Percentiles rank a stretch among this genome's conserved stretches.
These are phyloP conservation scores for Chamaea fasciata DNA, from an alignment of 2,113 vertebrate species.

Conservation along the genomic window DNA sequence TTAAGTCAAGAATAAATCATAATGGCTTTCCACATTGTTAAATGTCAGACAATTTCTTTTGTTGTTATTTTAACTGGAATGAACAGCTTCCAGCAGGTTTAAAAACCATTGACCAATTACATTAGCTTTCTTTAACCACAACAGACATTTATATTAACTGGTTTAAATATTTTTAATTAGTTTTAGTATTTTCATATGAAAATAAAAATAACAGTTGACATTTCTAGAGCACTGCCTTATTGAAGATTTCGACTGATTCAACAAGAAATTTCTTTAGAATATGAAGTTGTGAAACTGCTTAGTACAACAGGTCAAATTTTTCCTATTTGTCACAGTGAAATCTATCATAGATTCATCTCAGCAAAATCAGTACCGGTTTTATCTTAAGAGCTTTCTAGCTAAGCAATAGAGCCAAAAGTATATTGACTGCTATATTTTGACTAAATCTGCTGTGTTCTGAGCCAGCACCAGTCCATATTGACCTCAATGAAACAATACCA, in stretches of 20 bases:
- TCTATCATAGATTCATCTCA: not conserved
- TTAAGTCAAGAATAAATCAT: not conserved
- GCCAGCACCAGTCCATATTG: not conserved
- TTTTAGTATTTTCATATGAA: not conserved
- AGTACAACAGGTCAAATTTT: not conserved
- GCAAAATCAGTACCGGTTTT: not conserved
- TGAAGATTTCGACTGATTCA: not conserved
- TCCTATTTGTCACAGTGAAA: not conserved
- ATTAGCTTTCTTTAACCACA: constrained; percentile 46
- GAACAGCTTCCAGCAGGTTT: constrained; percentile 13
- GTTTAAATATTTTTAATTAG: constrained; percentile 39
- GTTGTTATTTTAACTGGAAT: not conserved
- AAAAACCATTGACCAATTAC: constrained; percentile 31
- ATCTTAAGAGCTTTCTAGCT: not conserved
- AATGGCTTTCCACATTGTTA: not conserved
- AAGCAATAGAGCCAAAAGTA: not conserved
- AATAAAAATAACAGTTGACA: not conserved
- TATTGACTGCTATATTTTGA: not conserved
- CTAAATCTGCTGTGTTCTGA: not conserved
- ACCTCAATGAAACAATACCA: not conserved
- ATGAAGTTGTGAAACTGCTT: not conserved
- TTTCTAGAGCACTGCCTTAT: not conserved
- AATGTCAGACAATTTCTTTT: not conserved
- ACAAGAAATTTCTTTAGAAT: not conserved
- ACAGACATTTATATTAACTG: constrained; percentile 1